Base-by-base conservation (phyloP, 1,140 invertebrate species). In the Drosophila dunni region DNA sequence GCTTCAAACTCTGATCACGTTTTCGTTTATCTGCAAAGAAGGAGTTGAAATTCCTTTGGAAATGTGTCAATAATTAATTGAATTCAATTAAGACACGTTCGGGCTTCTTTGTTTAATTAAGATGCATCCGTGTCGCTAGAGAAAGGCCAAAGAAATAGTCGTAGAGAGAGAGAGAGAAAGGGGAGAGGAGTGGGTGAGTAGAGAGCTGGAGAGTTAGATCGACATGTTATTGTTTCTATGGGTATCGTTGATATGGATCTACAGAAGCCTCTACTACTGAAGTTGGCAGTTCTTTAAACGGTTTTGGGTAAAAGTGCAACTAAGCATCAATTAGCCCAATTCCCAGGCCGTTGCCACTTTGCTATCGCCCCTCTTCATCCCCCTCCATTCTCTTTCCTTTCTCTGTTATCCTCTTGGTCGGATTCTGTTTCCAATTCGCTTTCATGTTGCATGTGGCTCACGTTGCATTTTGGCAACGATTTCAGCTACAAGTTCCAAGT, bases 41-140 rank as follows among this genome's bases (percentile, higher is more conserved):
- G 42, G 48, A 34, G 54, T 60, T 77, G 29, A 57, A 61, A 81
- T 76, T 74, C 78, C 58, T 63, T 46, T 7, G 66, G 33, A 82
- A 90, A 90, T 90, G 86, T 90, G 86, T 90, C 86, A 90, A 85
- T 90, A 90, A 90, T 90, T 90, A 90, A 90, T 90, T 90, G 79
- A 72, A 90, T 90, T 86, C 82, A 90, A 90, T 90, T 90, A 81
- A 80, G 72, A 66, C 84, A 80, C 73, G 63, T 67, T 51, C 61
- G 15, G 24, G 67, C 42, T 46, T 38, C 34, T 66, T 51, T 24
- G 50, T 51, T 61, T 82, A 83, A 90, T 90, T 81, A 90, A 86
- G 85, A 89, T 89, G 85, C 78, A 84, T 76, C 70, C 63, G 75
- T 80, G 78, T 80, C 68, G 67, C 64, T 42, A 42, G 70, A 65